Percentiles rank a stretch among this genome's conserved stretches.
Conservation (phyloP, 2,113 vertebrate species). For the Podarcis cretensis region DNA sequence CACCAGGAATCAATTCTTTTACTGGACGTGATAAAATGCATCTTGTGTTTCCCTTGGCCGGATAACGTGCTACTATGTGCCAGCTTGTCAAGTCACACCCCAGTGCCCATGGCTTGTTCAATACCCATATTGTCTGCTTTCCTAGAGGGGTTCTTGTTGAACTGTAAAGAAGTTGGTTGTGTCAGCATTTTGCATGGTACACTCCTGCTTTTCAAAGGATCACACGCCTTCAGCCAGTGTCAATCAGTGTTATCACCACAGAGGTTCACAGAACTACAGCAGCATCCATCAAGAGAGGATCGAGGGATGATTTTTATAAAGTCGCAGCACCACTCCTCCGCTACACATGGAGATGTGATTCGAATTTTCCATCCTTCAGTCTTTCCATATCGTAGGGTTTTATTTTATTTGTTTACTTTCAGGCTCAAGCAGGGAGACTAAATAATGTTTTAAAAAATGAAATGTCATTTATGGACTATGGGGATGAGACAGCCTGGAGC, state of each 20-base stretch:
- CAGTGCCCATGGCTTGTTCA: neutral
- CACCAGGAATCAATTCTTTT: constrained; percentile 38
- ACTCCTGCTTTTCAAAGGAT: accelerated
- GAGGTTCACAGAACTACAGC: neutral
- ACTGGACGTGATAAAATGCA: constrained; percentile 36
- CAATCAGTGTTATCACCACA: neutral
- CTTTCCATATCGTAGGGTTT: neutral
- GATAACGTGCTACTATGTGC: constrained; percentile 26
- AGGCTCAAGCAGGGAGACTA: neutral
- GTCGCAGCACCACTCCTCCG: accelerated
- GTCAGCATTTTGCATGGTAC: constrained; percentile 40
- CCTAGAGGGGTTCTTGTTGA: neutral
- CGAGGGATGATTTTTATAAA: accelerated
- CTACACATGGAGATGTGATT: neutral
- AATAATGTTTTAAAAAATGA: neutral
- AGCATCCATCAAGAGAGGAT: neutral
- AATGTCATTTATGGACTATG: neutral
- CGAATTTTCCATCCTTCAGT: neutral
- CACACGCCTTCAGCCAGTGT: accelerated
- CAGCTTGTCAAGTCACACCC: neutral
- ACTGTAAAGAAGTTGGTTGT: neutral
- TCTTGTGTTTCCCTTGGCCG: neutral
- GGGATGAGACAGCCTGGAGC: neutral
- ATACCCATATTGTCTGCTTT: constrained; percentile 41
- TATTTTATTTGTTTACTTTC: neutral